Conservation (phyloP, 2,113 vertebrate species). For the Colinus virginianus region DNA sequence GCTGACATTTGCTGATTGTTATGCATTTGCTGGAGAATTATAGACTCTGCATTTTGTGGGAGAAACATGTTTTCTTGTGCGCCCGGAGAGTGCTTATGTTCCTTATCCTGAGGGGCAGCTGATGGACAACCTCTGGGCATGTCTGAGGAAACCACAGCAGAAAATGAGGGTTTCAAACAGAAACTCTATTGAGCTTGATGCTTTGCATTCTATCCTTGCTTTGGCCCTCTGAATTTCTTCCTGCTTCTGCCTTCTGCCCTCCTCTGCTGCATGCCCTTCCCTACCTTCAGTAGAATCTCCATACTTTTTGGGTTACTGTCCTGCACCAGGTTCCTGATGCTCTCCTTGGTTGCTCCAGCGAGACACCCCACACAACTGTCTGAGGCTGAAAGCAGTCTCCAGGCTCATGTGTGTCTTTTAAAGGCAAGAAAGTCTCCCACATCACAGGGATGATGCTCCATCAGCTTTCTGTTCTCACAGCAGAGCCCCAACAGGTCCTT, state of each 20-base stretch:
- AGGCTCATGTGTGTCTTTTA: background rate
- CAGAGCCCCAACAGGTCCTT: background rate
- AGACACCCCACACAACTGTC: background rate
- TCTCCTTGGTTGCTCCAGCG: background rate
- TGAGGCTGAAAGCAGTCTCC: background rate
- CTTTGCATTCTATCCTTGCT: background rate
- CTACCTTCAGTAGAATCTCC: background rate
- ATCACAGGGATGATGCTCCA: background rate
- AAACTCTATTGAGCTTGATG: background rate
- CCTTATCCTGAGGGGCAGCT: accelerated
- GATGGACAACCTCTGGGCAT: background rate
- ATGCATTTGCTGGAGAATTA: background rate
- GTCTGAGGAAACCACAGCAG: background rate
- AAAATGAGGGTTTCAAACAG: background rate
- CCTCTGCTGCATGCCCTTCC: background rate
- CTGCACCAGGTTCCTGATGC: background rate
- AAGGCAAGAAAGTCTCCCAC: background rate
- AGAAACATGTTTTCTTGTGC: background rate
- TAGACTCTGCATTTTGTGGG: background rate
- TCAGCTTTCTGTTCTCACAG: background rate
- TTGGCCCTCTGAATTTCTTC: background rate
- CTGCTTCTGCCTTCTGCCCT: background rate
- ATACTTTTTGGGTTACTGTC: background rate
- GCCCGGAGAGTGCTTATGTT: background rate
- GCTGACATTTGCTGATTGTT: background rate